phyloP scores from a whole-genome alignment of 2,113 vertebrate species.

The Myiagra hebetior region DNA sequence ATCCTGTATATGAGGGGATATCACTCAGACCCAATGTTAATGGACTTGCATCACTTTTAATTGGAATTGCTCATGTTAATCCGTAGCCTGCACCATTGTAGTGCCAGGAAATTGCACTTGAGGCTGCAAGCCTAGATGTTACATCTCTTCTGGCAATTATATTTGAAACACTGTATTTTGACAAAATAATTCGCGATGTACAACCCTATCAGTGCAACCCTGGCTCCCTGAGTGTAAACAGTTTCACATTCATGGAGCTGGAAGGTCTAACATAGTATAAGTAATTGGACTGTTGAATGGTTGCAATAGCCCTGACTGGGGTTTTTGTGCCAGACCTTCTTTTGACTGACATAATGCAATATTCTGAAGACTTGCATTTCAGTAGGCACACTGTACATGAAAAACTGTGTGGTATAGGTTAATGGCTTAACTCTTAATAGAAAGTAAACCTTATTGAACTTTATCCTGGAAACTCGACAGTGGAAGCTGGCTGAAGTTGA shows the following conservation, averaged over 20 bases:
- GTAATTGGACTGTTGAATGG: not conserved
- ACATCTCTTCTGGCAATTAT: not conserved
- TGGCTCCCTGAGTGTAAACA: not conserved
- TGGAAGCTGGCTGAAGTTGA: constrained; percentile 39
- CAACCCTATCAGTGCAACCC: not conserved
- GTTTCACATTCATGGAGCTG: not conserved
- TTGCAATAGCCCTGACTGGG: not conserved
- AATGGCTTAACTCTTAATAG: not conserved
- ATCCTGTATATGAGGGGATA: not conserved
- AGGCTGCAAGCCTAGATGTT: not conserved
- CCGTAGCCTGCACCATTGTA: not conserved
- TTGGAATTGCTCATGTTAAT: not conserved
- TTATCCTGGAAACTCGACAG: constrained; percentile 5
- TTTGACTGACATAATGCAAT: not conserved
- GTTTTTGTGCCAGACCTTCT: not conserved
- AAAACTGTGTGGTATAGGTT: not conserved
- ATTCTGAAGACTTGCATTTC: constrained; percentile 2
- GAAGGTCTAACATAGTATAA: not conserved
- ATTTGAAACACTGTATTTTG: constrained; percentile 4
- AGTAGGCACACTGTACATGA: not conserved
- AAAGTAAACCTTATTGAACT: constrained; percentile 18
- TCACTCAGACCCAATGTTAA: not conserved
- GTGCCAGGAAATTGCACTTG: not conserved
- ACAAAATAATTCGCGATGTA: not conserved
- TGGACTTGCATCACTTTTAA: not conserved